A percentile compares a stretch with the other conserved stretches of the same genome.
These are phyloP conservation scores for Casuarius casuarius DNA, from an alignment of 2,113 vertebrate genomes.

Conservation along the genomic window DNA sequence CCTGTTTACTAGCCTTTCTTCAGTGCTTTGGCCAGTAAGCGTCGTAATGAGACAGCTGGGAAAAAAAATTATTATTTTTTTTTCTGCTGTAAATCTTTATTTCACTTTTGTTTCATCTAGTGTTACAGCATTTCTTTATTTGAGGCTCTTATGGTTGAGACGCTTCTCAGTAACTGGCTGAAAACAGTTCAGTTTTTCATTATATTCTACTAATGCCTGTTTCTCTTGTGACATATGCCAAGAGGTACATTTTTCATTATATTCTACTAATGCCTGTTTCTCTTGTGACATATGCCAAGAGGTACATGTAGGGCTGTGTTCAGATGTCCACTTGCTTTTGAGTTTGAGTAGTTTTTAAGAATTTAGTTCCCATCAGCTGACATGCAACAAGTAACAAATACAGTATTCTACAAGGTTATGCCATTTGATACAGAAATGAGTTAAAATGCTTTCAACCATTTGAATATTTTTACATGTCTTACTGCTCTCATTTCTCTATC, in stretches of 20 bases:
- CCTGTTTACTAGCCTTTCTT: background rate
- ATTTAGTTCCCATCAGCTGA: background rate
- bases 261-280: background rate
- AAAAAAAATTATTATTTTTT: background rate
- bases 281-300: background rate
- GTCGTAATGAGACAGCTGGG: background rate
- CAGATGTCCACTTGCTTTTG: background rate
- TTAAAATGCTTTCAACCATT: background rate
- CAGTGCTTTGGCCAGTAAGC: background rate
- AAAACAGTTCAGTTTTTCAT: background rate
- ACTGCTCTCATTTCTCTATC: background rate
- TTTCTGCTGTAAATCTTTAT: background rate
- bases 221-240: background rate
- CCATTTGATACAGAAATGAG: background rate
- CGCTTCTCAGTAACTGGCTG: rapidly evolving
- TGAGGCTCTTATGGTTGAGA: background rate
- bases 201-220: background rate
- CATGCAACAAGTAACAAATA: background rate
- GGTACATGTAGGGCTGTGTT: rapidly evolving
- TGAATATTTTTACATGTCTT: background rate
- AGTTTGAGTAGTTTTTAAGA: background rate
- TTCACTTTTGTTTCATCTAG: background rate
- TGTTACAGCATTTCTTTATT: background rate
- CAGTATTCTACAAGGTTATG: background rate
- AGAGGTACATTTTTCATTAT: background rate